These are phyloP conservation scores for Glaucopsyche alexis DNA, from an alignment of 2,888 invertebrate species.

Conservation along the genomic window DNA sequence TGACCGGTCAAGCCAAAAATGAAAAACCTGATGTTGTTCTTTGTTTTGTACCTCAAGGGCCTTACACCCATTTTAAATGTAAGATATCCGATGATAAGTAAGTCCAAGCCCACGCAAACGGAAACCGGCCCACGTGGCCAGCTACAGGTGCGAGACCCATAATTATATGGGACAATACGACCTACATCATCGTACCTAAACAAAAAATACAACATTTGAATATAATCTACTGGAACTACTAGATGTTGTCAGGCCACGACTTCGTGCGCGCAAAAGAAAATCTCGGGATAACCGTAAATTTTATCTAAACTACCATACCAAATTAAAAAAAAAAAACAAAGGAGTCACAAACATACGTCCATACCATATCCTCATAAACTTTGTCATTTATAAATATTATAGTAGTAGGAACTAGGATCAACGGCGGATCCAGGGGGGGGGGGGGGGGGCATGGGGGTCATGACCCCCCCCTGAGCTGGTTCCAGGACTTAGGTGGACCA, in stretches of 20 bases:
- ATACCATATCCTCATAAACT: too few relatives aligned
- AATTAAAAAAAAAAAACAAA: too few relatives aligned
- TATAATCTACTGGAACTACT: neutral
- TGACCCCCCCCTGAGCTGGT: too few relatives aligned
- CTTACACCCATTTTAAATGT: slow-evolving; percentile 1
- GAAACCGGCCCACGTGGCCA: slow-evolving; percentile 19
- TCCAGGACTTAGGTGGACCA: too few relatives aligned
- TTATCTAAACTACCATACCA: too few relatives aligned
- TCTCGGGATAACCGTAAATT: too few relatives aligned
- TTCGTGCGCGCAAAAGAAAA: too few relatives aligned
- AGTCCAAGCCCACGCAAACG: slow-evolving; percentile 17
- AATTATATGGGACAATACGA: slow-evolving; percentile 8
- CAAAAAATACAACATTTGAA: neutral
- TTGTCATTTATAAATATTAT: too few relatives aligned
- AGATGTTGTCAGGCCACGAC: neutral
- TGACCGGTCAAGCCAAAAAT: slow-evolving; percentile 17
- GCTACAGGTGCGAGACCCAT: slow-evolving; percentile 9
- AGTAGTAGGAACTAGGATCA: too few relatives aligned
- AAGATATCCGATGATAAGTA: slow-evolving; percentile 13
- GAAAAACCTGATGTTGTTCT: neutral
- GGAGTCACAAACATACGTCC: too few relatives aligned
- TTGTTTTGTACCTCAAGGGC: slow-evolving; percentile 14
- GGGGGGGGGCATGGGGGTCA: too few relatives aligned
- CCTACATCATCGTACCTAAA: neutral
- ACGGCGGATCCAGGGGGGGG: too few relatives aligned